Percentiles rank a stretch among this genome's conserved stretches.
Conservation (phyloP, 2,797 vertebrate species). For the Miichthys miiuy region DNA sequence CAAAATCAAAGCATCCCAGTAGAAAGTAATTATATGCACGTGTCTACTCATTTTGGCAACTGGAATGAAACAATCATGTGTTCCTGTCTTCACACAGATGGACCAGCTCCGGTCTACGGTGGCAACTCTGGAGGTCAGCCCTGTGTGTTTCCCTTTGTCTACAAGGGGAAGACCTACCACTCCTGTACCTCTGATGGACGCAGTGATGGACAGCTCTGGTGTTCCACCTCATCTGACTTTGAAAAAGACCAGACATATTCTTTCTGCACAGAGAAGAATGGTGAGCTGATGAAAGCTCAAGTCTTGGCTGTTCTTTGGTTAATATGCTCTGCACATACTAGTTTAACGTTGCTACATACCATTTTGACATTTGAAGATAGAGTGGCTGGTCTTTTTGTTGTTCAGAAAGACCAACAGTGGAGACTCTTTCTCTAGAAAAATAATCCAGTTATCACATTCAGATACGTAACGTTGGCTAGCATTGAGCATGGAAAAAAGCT, state of each 20-base stretch:
- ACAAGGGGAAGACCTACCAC: constrained; percentile 93
- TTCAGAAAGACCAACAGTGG: constrained; percentile 4
- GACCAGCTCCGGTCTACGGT: constrained; percentile 91
- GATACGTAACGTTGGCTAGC: not conserved
- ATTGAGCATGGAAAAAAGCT: not conserved
- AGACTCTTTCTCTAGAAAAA: not conserved
- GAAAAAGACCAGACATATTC: constrained; percentile 94
- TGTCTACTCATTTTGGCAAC: too few relatives aligned
- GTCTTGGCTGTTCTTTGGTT: not conserved
- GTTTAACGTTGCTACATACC: not conserved
- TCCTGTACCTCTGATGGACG: constrained; percentile 94
- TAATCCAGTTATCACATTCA: not conserved
- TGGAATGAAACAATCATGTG: not conserved
- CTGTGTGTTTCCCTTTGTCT: constrained; percentile 95
- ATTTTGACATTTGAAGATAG: not conserved
- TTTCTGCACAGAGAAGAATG: constrained; percentile 93
- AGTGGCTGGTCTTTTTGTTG: not conserved
- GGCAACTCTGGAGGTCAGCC: constrained; percentile 94
- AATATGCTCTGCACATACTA: not conserved
- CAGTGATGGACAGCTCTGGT: constrained; percentile 95
- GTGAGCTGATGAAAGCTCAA: constrained; percentile 78
- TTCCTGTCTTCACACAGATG: constrained; percentile 65
- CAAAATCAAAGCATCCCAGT: not conserved
- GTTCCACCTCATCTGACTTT: constrained; percentile 94
- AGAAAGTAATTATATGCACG: not conserved